These are phyloP conservation scores for human (Homo sapiens) DNA, from an alignment of 2,113 vertebrate species.

Conservation along the genomic window DNA sequence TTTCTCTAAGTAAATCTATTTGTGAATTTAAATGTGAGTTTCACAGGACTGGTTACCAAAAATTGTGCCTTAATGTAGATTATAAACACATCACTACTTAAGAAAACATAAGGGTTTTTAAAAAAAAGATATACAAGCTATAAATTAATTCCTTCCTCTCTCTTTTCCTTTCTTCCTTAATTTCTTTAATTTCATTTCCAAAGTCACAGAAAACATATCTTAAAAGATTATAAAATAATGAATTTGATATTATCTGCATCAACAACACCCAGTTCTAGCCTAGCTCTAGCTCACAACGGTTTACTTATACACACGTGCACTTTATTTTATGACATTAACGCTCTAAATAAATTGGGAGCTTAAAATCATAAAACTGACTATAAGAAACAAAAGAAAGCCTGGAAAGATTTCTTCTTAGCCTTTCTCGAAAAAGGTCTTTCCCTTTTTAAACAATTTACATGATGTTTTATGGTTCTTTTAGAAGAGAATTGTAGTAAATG, in stretches of 20 bases:
- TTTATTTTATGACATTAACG: neutral
- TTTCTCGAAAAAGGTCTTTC: constrained; percentile 65
- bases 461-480: constrained; percentile 70
- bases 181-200: constrained; percentile 41
- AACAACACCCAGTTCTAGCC: neutral
- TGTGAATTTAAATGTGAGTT: constrained; percentile 10
- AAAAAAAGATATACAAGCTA: neutral
- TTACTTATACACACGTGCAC: neutral
- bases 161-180: neutral
- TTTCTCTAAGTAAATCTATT: constrained; percentile 17
- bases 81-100: neutral
- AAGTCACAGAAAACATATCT: constrained; percentile 1
- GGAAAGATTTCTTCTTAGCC: constrained; percentile 49
- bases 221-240: neutral
- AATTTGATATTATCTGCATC: neutral
- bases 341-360: constrained; percentile 49
- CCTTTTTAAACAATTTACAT: constrained; percentile 74
- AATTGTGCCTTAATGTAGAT: neutral
- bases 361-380: neutral
- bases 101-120: neutral
- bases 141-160: neutral
- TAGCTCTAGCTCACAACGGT: neutral
- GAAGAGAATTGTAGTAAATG: constrained; percentile 71
- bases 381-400: constrained; percentile 52
- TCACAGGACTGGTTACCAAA: constrained; percentile 18